A percentile compares a stretch with the other conserved stretches of the same genome.
Conservation (phyloP, 2,113 vertebrate species). For the human (Homo sapiens) region DNA sequence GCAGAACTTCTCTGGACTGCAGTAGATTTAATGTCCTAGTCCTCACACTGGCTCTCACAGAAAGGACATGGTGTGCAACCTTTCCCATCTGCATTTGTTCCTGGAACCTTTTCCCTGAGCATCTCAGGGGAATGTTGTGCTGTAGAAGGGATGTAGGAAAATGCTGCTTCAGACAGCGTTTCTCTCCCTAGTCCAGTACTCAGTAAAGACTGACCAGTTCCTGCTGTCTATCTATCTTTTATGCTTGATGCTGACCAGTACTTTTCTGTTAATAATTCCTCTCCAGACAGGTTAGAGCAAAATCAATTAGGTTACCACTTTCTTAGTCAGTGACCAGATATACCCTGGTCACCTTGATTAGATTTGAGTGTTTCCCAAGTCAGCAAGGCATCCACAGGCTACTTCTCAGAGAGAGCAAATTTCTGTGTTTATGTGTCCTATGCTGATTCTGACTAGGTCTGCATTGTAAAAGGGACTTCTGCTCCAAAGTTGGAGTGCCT, state of each 20-base stretch:
- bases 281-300: not conserved
- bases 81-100: not conserved
- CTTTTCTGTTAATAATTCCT: not conserved
- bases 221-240: not conserved
- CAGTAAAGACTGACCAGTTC: not conserved
- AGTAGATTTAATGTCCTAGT: accelerated
- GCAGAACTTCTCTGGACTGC: not conserved
- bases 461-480: not conserved
- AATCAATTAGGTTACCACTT: not conserved
- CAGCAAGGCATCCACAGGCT: not conserved
- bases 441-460: not conserved
- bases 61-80: accelerated
- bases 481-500: not conserved
- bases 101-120: not conserved
- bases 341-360: not conserved
- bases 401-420: not conserved
- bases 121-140: not conserved
- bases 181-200: not conserved
- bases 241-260: not conserved
- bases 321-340: not conserved
- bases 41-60: accelerated
- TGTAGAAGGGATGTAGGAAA: not conserved
- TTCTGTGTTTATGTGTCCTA: not conserved
- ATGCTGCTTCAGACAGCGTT: not conserved
- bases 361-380: not conserved